phyloP scores from a whole-genome alignment of 2,888 invertebrate species.

The Cryptocephalus moraei region DNA sequence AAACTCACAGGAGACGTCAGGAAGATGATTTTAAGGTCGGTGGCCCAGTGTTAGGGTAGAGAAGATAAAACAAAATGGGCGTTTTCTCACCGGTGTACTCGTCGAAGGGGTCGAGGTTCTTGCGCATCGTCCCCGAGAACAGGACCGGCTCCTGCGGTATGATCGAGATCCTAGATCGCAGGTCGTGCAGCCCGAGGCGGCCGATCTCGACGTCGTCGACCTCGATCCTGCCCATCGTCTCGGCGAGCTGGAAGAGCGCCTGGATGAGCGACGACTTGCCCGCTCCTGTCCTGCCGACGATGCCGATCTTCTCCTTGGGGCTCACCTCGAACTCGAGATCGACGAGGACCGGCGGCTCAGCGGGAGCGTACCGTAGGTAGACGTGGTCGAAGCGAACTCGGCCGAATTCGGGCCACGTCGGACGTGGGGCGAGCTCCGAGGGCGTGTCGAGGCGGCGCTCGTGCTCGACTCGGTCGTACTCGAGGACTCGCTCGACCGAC shows the following conservation, averaged over 20 bases:
- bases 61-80: too few relatives aligned
- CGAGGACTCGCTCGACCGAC: constrained; percentile 73
- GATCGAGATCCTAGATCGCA: constrained; percentile 45
- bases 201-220: constrained; percentile 51
- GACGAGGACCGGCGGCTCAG: constrained; percentile 67
- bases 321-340: constrained; percentile 57
- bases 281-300: constrained; percentile 77
- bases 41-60: not conserved
- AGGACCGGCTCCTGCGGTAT: constrained; percentile 55
- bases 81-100: constrained; percentile 46
- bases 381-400: constrained; percentile 58
- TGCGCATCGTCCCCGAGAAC: constrained; percentile 74
- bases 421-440: constrained; percentile 56
- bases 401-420: constrained; percentile 64
- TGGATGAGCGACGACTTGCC: constrained; percentile 62
- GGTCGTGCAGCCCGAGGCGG: constrained; percentile 41
- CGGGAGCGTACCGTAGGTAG: constrained; percentile 46
- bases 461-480: constrained; percentile 31
- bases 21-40: not conserved
- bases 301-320: constrained; percentile 63
- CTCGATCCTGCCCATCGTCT: constrained; percentile 44
- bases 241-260: constrained; percentile 57
- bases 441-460: constrained; percentile 42
- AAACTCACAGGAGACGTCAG: not conserved
- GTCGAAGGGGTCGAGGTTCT: constrained; percentile 85